Conservation (phyloP, 2,888 invertebrate genomes). For the Copidosoma aretas region DNA sequence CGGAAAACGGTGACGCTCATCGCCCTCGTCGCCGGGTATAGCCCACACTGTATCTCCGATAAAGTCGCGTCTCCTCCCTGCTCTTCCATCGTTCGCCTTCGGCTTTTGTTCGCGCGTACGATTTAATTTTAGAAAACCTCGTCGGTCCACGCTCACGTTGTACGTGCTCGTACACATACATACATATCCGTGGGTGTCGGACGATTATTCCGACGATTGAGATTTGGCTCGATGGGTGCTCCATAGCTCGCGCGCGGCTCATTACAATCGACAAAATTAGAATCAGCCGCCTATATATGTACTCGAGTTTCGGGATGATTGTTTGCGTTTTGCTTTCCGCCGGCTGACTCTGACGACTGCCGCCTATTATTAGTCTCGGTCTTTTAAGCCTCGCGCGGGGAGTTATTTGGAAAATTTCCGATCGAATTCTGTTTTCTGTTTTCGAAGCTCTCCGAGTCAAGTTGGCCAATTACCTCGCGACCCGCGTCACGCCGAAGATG, state of each 20-base stretch:
- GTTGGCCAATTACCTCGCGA: conserved; percentile 42
- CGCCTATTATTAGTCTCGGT: too few relatives aligned
- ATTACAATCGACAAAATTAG: too few relatives aligned
- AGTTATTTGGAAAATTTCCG: too few relatives aligned
- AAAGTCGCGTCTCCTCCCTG: not conserved
- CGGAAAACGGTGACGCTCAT: conserved; percentile 6
- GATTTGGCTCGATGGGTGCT: not conserved
- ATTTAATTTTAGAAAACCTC: conserved; percentile 19
- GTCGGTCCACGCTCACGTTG: too few relatives aligned
- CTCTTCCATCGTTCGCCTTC: not conserved
- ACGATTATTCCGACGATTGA: not conserved
- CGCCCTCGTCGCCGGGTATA: not conserved
- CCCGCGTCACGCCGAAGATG: conserved; percentile 32
- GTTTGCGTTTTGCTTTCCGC: too few relatives aligned
- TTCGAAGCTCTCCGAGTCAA: not conserved
- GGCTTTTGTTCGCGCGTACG: not conserved
- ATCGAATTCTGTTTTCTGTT: too few relatives aligned
- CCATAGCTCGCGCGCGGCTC: too few relatives aligned
- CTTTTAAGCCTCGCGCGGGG: too few relatives aligned
- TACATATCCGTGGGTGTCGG: too few relatives aligned
- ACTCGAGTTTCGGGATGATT: too few relatives aligned
- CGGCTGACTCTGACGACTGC: too few relatives aligned
- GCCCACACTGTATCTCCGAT: not conserved
- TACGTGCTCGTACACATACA: not conserved
- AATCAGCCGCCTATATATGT: too few relatives aligned